These are phyloP conservation scores for Symphodus melops DNA, from an alignment of 2,113 vertebrate genomes.

Conservation along the genomic window DNA sequence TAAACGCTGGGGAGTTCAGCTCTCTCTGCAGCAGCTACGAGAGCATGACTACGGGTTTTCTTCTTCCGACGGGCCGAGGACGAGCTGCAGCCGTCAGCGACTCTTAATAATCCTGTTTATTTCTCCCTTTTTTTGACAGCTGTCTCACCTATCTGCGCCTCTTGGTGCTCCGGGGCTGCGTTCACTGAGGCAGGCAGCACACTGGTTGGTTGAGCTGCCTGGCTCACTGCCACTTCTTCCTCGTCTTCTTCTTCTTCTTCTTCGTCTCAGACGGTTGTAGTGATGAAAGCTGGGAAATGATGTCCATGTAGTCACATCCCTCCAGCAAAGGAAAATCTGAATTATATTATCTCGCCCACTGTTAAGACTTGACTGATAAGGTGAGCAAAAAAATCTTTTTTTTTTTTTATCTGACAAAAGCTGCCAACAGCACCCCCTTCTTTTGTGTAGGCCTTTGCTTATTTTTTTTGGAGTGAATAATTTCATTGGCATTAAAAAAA, in stretches of 20 bases:
- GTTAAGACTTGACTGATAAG: neutral
- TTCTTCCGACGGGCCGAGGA: conserved; percentile 31
- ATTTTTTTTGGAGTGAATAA: neutral
- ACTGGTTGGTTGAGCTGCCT: conserved; percentile 39
- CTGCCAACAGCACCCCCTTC: neutral
- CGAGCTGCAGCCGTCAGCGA: conserved; percentile 41
- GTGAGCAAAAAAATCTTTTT: neutral
- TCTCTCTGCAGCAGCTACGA: conserved; percentile 28
- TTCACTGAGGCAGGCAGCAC: conserved; percentile 39
- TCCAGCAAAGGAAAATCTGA: neutral
- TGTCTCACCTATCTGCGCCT: conserved; percentile 39
- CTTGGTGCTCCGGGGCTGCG: conserved; percentile 37
- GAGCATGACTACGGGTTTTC: conserved; percentile 53
- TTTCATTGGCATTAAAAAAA: neutral
- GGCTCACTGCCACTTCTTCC: conserved; percentile 61
- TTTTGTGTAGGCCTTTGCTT: neutral
- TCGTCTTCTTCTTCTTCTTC: conserved; percentile 31
- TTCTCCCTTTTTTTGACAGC: conserved; percentile 39
- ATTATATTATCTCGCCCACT: conserved; percentile 18
- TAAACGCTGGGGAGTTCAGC: conserved; percentile 53
- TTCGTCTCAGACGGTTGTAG: conserved; percentile 41
- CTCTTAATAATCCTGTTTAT: conserved; percentile 21
- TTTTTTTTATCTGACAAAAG: neutral
- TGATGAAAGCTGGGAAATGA: conserved; percentile 77
- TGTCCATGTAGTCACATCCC: conserved; percentile 50